Evolutionary conservation across 2,888 invertebrate species (phyloP).

Genomic region (Cremastinae sp.): DNA sequence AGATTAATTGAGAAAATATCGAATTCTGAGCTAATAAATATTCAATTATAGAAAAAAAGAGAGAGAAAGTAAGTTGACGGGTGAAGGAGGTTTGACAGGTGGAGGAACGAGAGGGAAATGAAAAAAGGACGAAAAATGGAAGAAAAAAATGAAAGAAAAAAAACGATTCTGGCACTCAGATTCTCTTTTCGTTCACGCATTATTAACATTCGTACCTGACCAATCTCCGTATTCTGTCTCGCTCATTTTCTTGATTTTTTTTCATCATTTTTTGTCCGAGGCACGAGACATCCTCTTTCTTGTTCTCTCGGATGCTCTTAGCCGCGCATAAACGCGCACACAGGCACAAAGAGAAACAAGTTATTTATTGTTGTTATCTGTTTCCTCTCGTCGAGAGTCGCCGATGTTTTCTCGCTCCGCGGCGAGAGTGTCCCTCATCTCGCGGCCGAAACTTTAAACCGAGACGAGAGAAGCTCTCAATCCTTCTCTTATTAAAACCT

Average conservation of each 20-base stretch:
- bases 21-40: conserved; percentile 56
- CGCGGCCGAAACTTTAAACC: conserved; percentile 15
- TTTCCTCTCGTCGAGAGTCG: conserved; percentile 60
- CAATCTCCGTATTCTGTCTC: conserved; percentile 44
- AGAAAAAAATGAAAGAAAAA: not conserved
- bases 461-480: conserved; percentile 73
- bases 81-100: conserved; percentile 60
- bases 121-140: not conserved
- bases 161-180: conserved; percentile 43
- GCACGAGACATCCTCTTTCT: conserved; percentile 54
- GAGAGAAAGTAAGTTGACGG: conserved; percentile 52
- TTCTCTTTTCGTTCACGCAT: conserved; percentile 58
- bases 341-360: conserved; percentile 70
- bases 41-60: conserved; percentile 55
- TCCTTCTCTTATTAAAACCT: conserved; percentile 79
- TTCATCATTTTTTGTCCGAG: conserved; percentile 25
- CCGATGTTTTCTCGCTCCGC: conserved; percentile 43
- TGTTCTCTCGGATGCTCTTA: conserved; percentile 74
- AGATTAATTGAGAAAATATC: conserved; percentile 12
- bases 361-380: conserved; percentile 79
- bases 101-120: conserved; percentile 30
- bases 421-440: conserved; percentile 8
- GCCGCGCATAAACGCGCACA: conserved; percentile 61
- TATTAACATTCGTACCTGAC: conserved; percentile 60
- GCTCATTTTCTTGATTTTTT: conserved; percentile 19